phyloP scores from a whole-genome alignment of 2,888 invertebrate genomes.

The Molorchus minor region DNA sequence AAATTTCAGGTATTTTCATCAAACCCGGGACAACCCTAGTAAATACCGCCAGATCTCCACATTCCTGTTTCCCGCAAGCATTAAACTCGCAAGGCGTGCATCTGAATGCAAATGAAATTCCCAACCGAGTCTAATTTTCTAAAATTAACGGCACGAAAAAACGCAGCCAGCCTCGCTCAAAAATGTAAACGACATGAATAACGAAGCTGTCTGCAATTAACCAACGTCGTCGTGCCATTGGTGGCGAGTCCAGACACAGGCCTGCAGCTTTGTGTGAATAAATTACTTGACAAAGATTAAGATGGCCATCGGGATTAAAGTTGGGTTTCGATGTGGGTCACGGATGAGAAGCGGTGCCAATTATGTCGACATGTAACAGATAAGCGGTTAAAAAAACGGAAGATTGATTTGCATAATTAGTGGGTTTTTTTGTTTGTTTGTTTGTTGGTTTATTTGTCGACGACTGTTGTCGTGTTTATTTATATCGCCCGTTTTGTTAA shows the following conservation, averaged over 20 bases:
- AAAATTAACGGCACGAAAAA: constrained; percentile 4
- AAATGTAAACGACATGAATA: constrained; percentile 4
- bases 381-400: background rate
- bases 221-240: constrained; percentile 3
- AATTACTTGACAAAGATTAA: constrained; percentile 8
- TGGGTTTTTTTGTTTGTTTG: background rate
- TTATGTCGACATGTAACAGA: background rate
- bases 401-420: background rate
- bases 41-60: too few species aligned
- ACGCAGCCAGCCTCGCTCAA: background rate
- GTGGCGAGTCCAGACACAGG: constrained; percentile 10
- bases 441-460: too few species aligned
- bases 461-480: too few species aligned
- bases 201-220: constrained; percentile 1
- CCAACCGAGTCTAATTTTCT: background rate
- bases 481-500: too few species aligned
- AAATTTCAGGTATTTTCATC: too few species aligned
- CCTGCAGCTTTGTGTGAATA: constrained; percentile 9
- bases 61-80: too few species aligned
- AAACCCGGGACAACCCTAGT: too few species aligned
- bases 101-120: constrained; percentile 1
- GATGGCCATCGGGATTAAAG: constrained; percentile 11
- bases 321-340: constrained; percentile 13
- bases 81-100: too few species aligned
- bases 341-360: constrained; percentile 16